A percentile compares a stretch with the other conserved stretches of the same genome.
Conservation (phyloP, 2,113 vertebrate species). For the Rhipidura dahli region DNA sequence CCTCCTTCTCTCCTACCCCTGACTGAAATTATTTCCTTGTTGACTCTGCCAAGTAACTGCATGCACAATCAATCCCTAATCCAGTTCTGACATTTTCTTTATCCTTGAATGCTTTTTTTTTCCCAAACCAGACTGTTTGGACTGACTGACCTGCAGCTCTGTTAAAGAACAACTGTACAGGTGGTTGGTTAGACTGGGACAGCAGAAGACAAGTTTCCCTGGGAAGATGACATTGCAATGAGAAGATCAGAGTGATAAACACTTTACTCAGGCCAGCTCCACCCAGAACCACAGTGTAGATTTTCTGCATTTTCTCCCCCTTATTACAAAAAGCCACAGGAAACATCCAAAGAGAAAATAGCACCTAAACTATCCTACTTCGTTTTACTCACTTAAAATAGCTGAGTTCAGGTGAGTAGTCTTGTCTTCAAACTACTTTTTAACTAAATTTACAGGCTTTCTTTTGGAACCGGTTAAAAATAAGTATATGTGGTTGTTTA, state of each 20-base stretch:
- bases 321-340: not conserved
- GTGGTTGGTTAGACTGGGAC: not conserved
- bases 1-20: not conserved
- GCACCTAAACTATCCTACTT: not conserved
- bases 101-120: not conserved
- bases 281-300: not conserved
- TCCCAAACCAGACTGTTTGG: not conserved
- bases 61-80: not conserved
- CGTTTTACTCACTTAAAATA: not conserved
- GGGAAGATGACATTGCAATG: not conserved
- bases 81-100: not conserved
- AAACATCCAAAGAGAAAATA: not conserved
- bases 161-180: not conserved
- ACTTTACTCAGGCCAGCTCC: not conserved
- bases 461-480: not conserved
- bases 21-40: not conserved
- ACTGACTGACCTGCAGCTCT: not conserved
- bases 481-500: not conserved
- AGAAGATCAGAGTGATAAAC: not conserved
- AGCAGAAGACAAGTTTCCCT: not conserved
- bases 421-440: not conserved
- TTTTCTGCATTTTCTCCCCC: not conserved
- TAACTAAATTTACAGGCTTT: not conserved
- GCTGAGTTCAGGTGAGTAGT: not conserved
- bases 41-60: constrained; percentile 7